Conservation (phyloP, 92 coral and sea anemone genomes). For the Parazoanthus swiftii region DNA sequence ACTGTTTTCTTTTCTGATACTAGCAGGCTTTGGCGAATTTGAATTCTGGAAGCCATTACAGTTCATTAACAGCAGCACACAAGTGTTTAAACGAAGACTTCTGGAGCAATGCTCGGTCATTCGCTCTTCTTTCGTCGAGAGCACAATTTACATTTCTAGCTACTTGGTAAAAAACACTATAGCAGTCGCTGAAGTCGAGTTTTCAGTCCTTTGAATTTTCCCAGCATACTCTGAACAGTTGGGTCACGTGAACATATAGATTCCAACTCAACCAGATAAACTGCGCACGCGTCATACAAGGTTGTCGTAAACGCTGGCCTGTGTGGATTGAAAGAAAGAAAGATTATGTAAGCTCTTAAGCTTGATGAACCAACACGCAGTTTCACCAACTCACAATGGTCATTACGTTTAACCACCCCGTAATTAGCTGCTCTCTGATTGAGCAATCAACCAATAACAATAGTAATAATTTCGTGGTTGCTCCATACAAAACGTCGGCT, state of each 20-base stretch:
- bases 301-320: conserved; percentile 94
- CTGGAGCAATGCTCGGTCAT: background rate
- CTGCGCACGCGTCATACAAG: conserved; percentile 97
- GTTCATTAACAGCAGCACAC: no score
- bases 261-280: conserved; percentile 92
- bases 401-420: no score
- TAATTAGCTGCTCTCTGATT: no score
- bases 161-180: conserved; percentile 26
- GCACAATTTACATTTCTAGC: background rate
- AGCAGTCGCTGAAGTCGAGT: conserved; percentile 86
- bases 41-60: no score
- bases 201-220: conserved; percentile 86
- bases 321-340: conserved; percentile 5
- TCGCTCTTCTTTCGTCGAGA: background rate
- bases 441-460: no score
- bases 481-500: no score
- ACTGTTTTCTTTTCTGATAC: no score
- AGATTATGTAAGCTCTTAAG: background rate
- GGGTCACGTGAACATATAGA: conserved; percentile 95
- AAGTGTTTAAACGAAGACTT: no score
- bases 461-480: no score
- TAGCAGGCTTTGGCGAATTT: no score
- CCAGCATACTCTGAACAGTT: conserved; percentile 81
- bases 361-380: no score
- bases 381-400: background rate